These are phyloP conservation scores for Papilio xuthus DNA, from an alignment of 1,140 invertebrate genomes.

Conservation along the genomic window DNA sequence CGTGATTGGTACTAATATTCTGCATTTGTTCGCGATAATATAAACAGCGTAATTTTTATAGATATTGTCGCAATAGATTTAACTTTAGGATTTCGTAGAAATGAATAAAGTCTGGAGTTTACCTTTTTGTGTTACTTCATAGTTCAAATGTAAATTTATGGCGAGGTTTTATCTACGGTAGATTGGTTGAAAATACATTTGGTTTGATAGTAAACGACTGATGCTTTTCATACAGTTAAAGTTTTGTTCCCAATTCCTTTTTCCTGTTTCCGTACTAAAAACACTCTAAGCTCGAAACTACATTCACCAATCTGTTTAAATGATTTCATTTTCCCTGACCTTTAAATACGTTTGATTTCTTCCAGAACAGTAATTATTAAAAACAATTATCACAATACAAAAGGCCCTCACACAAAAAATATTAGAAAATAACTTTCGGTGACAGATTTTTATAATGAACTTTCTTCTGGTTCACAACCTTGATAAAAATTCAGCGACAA, in stretches of 20 bases:
- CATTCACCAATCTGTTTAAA: neutral
- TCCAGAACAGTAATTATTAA: constrained; percentile 14
- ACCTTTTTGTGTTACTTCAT: neutral
- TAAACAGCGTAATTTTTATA: too few species aligned
- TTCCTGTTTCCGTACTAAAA: constrained; percentile 9
- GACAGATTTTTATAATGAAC: neutral
- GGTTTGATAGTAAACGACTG: neutral
- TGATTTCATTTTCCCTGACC: neutral
- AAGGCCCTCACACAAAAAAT: constrained; percentile 3
- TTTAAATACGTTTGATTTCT: neutral
- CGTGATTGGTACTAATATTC: neutral
- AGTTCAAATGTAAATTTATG: neutral
- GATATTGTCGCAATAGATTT: too few species aligned
- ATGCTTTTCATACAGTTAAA: neutral
- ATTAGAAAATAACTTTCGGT: too few species aligned
- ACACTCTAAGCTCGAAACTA: constrained; percentile 37
- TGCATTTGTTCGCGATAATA: neutral
- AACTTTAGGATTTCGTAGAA: too few species aligned
- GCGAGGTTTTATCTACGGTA: too few species aligned
- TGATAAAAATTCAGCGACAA: neutral
- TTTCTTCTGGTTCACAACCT: neutral
- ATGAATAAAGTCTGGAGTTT: neutral
- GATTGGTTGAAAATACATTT: neutral
- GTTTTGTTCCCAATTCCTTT: constrained; percentile 33
- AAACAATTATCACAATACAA: constrained; percentile 33